These are phyloP conservation scores for Phylloscopus collybita DNA, from an alignment of 2,797 vertebrate genomes.

Conservation along the genomic window DNA sequence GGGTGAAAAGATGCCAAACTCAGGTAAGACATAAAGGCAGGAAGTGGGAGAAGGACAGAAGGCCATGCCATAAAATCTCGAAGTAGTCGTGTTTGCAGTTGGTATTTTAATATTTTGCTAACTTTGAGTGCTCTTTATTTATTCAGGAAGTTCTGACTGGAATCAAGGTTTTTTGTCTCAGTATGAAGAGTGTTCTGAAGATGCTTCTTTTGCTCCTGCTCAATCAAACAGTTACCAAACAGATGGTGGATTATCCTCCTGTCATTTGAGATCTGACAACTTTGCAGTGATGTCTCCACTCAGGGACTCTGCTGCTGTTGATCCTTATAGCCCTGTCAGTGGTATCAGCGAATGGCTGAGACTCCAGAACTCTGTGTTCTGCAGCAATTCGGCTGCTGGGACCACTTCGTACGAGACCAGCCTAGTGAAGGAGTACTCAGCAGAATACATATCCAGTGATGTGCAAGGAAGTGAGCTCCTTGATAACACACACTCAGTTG, in stretches of 20 bases:
- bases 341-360: constrained; percentile 11
- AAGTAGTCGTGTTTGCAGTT: not conserved
- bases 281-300: not conserved
- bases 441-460: not conserved
- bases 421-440: not conserved
- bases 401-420: not conserved
- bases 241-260: not conserved
- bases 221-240: not conserved
- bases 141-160: constrained; percentile 37
- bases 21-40: not conserved
- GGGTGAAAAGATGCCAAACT: not conserved
- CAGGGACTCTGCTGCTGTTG: not conserved
- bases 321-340: not conserved
- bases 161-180: not conserved
- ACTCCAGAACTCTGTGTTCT: not conserved
- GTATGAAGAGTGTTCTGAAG: not conserved
- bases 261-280: not conserved
- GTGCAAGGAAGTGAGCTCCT: not conserved
- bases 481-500: not conserved
- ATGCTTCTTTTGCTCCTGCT: not conserved
- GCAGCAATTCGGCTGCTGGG: not conserved
- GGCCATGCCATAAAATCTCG: not conserved
- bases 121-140: not conserved
- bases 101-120: not conserved
- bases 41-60: not conserved